phyloP scores from a whole-genome alignment of 1,140 invertebrate genomes.

The Achatina immaculata region DNA sequence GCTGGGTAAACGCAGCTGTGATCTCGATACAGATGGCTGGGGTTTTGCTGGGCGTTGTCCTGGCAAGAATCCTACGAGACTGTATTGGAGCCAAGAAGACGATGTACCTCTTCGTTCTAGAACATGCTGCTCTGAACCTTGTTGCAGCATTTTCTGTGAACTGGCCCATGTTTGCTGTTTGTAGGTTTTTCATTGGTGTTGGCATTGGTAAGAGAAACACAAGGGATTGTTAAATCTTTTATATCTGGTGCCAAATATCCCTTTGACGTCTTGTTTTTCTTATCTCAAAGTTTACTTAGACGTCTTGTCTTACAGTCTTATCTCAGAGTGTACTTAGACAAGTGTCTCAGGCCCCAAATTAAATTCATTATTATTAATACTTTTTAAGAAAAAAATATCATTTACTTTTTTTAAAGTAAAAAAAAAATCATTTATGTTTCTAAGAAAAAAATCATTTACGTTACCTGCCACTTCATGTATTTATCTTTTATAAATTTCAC shows the following conservation, averaged over 20 bases:
- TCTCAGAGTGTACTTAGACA: no score
- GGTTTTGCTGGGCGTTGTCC: conserved; percentile 37
- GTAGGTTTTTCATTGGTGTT: conserved; percentile 41
- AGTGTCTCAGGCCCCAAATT: no score
- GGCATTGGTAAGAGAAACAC: conserved; percentile 20
- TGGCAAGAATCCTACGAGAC: conserved; percentile 38
- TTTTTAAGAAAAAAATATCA: no score
- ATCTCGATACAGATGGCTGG: conserved; percentile 47
- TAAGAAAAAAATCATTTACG: no score
- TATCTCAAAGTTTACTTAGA: no score
- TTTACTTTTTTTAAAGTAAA: no score
- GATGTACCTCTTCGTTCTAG: conserved; percentile 24
- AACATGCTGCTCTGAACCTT: conserved; percentile 29
- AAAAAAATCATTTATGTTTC: no score
- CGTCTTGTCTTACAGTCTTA: no score
- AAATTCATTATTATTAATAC: no score
- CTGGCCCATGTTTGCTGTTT: conserved; percentile 44
- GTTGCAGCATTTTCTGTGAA: conserved; percentile 28
- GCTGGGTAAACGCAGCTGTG: conserved; percentile 38
- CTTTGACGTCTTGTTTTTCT: no score
- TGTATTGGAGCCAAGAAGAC: conserved; percentile 39
- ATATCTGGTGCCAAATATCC: not conserved
- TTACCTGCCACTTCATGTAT: no score
- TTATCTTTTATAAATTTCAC: no score
- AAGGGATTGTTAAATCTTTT: not conserved